Conservation (phyloP, 2,888 invertebrate species). For the Catocala fraxini region DNA sequence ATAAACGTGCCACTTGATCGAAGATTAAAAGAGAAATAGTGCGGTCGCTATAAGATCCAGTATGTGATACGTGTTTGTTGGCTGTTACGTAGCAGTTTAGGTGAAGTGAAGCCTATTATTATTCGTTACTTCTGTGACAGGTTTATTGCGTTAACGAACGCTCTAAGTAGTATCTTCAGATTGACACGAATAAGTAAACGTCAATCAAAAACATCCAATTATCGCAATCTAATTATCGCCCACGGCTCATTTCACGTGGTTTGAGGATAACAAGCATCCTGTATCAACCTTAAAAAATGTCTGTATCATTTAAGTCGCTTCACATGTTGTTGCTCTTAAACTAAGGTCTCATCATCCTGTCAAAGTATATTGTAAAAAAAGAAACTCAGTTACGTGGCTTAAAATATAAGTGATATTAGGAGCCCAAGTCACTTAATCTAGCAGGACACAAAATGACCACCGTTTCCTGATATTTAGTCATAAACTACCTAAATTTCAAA, state of each 20-base stretch:
- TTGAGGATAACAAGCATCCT: neutral
- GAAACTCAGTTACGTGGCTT: no score
- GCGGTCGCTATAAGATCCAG: neutral
- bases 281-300: neutral
- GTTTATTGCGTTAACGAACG: slow-evolving; percentile 7
- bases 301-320: no score
- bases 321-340: no score
- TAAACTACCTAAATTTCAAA: no score
- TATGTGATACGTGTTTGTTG: neutral
- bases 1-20: neutral
- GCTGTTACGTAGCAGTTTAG: neutral
- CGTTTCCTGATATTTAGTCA: no score
- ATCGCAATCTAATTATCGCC: neutral
- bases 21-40: neutral
- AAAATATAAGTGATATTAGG: no score
- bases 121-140: neutral
- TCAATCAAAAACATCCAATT: slow-evolving; percentile 10
- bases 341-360: no score
- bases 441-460: no score
- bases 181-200: slow-evolving; percentile 15
- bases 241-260: neutral
- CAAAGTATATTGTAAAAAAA: no score
- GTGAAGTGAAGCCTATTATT: neutral
- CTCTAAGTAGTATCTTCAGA: slow-evolving; percentile 7
- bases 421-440: no score